Base-by-base conservation (phyloP, 1,140 invertebrate genomes). In the Papilio polyxenes region DNA sequence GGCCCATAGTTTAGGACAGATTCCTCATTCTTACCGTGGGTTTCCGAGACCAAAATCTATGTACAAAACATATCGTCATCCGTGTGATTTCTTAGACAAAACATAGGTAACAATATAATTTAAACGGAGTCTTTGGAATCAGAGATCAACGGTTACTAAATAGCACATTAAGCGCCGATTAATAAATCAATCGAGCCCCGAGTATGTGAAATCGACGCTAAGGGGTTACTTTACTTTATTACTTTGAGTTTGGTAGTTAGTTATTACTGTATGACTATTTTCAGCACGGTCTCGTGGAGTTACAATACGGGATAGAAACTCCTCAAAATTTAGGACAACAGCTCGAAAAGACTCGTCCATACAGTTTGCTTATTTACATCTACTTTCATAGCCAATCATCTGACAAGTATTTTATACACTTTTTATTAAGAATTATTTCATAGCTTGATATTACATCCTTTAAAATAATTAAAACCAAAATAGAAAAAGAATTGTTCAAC, bases 321-420 rank as follows among this genome's bases (percentile, higher is more conserved):
- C 91, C 91, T 13, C 89, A 92, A 51, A 85, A 75, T 40, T 88
- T 92, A 8, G 91, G 90, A 17, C 15, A 82, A 2, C 88, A 91
- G 51, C 81, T 94, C 10, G 89, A 92, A 69, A 92, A 91, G 77
- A 84, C 84, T 31, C 89, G 92, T 48, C 90, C 92, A 0, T 93
- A 93, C 82, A 89, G 89, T 75, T 87, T 94, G 56, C 85, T 94
- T 7, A 90, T 93, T 76, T 94, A 93, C 81, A 92, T 92, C 44
- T 94, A 94, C 80, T 94, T 94, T 82, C 92, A 92, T 83, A 92
- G 92, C 84, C 92, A 94, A 80, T 93, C 92, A 40, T 89, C 91
- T 44, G 92, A 93, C n/a, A 92, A 92, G 92, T 94, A 93, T 81
- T 56, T n/a, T 23, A 37, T 80, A n/a, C n/a, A 65, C 31, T 80